Evolutionary conservation across 2,113 vertebrate species (phyloP).

Genomic region (Brachirus orientalis): DNA sequence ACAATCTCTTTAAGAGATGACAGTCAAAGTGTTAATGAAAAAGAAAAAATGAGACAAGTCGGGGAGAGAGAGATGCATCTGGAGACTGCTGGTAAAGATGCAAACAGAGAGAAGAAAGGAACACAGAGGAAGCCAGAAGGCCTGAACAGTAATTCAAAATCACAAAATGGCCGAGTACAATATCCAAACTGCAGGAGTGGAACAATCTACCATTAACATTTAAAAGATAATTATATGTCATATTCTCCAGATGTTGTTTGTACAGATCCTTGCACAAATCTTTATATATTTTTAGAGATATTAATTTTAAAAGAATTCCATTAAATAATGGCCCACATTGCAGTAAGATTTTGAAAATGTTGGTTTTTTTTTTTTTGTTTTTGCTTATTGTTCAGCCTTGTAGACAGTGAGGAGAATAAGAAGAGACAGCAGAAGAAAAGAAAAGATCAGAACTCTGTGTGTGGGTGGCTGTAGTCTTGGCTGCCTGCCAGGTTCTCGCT

Average conservation of each 20-base stretch:
- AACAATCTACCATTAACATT: not conserved
- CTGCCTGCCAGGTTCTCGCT: conserved; percentile 78
- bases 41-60: not conserved
- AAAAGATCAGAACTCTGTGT: conserved; percentile 79
- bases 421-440: conserved; percentile 18
- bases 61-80: not conserved
- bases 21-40: conserved; percentile 6
- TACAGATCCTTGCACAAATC: too few relatives aligned
- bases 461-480: conserved; percentile 67
- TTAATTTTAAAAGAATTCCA: not conserved
- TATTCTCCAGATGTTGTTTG: not conserved
- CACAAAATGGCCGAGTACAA: not conserved
- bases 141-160: not conserved
- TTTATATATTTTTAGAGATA: too few relatives aligned
- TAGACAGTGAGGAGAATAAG: conserved; percentile 1
- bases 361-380: not conserved
- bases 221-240: too few relatives aligned
- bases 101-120: conserved; percentile 15
- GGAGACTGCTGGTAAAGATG: conserved; percentile 17
- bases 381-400: conserved; percentile 2
- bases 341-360: not conserved
- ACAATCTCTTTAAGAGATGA: conserved; percentile 26
- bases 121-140: conserved; percentile 1
- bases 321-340: not conserved
- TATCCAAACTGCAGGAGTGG: not conserved